phyloP scores from a whole-genome alignment of 2,113 vertebrate genomes.

The Strigops habroptila region DNA sequence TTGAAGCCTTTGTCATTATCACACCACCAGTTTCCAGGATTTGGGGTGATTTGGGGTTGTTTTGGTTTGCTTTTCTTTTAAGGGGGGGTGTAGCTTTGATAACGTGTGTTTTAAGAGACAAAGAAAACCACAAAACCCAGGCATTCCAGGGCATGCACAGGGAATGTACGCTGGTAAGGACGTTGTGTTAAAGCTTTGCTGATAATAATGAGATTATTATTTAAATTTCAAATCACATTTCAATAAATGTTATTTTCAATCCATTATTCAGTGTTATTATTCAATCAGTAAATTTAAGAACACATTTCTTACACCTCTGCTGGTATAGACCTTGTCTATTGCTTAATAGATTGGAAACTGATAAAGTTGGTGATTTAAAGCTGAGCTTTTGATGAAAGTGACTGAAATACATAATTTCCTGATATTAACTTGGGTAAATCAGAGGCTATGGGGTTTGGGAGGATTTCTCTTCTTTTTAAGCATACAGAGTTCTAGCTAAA shows the following conservation, averaged over 20 bases:
- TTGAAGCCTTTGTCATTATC: not conserved
- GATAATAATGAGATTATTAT: not conserved
- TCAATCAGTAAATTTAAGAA: not conserved
- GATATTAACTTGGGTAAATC: not conserved
- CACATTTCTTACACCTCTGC: rapidly evolving
- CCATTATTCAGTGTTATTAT: not conserved
- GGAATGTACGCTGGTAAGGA: not conserved
- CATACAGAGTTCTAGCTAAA: not conserved
- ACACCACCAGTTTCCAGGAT: not conserved
- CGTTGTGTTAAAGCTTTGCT: not conserved
- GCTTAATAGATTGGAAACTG: not conserved
- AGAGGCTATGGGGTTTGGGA: not conserved
- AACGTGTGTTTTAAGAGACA: not conserved
- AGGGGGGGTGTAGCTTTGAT: not conserved
- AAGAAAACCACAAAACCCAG: rapidly evolving
- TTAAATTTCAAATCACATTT: not conserved
- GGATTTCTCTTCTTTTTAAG: not conserved
- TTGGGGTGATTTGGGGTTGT: not conserved
- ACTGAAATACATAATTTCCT: not conserved
- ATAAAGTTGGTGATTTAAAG: not conserved
- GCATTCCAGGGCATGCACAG: not conserved
- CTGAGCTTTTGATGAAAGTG: not conserved
- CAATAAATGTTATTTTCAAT: not conserved
- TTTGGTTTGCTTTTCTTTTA: not conserved
- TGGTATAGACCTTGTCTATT: not conserved